Evolutionary conservation across 2,888 invertebrate genomes (phyloP), one percentile per base, ranked within the genome.

Genomic region (Melanchra persicariae): DNA sequence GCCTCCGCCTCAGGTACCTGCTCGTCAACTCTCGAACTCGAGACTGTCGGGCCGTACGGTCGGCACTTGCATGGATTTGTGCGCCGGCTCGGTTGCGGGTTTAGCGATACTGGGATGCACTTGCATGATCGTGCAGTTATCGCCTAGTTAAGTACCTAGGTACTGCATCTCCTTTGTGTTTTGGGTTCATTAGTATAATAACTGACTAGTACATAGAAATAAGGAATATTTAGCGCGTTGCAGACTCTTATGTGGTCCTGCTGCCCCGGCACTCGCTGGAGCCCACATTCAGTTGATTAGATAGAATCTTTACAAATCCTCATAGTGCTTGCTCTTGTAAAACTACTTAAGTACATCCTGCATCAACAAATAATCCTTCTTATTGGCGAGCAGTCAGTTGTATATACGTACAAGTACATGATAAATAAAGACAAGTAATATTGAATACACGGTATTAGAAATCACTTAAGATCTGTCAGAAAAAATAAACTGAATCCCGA

Each of bases 1-100:
- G 66, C 26, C 43, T 58, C 43, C 12, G 34, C 52, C 26, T 34
- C 80, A 80, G 79, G 80, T 80, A 76, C 26, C 52, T 40, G 52
- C 52, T 37, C 30, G 54, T 22, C 12, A 45, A 55, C 37, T 34
- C n/a, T 24, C 34, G 17, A 22, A 43, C 34, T 43, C 30, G 40
- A 40, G 40, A 10, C 40, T n/a, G 59, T 10, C 61, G 37, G 30
- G 12, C 71, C 40, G 17, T 47, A 9, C 61, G 26, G 37, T 12
- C 54, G 72, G 40, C 40, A 55, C 55, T n/a, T 1, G 55, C 72
- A 55, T 30, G 30, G 22, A 9, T 9, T 17, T 12, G n/a, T 24
- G 62, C 40, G 72, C 72, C 54, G 57, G 54, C 47, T 47, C 40
- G 40, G 30, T 47, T 49, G n/a, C 30, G 30, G 26, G 19, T 34